A percentile compares a stretch with the other conserved stretches of the same genome.
These are phyloP conservation scores for Brachyptera risi DNA, from an alignment of 2,888 invertebrate genomes.

Conservation along the genomic window DNA sequence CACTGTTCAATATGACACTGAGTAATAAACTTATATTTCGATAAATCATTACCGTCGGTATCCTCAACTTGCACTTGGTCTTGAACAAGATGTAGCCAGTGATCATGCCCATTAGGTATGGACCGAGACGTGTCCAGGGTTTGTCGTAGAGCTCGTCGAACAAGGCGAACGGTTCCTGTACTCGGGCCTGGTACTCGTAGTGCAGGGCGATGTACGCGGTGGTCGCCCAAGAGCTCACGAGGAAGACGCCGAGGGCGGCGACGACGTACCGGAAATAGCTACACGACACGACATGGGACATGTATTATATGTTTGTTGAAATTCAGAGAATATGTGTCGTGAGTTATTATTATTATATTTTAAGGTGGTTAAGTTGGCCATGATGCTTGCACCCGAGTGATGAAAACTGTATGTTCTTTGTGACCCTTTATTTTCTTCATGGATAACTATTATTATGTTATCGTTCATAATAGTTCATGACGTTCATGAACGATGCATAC, in stretches of 20 bases:
- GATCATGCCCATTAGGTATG: slow-evolving; percentile 74
- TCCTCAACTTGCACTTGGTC: slow-evolving; percentile 59
- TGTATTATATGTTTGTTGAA: no score
- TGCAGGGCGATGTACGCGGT: slow-evolving; percentile 71
- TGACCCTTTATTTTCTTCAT: no score
- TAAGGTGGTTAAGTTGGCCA: no score
- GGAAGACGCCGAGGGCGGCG: slow-evolving; percentile 53
- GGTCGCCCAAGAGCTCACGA: slow-evolving; percentile 70
- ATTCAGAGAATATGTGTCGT: no score
- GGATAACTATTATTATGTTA: no score
- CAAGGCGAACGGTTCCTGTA: slow-evolving; percentile 76
- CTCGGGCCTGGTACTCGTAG: slow-evolving; percentile 68
- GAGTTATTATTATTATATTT: no score
- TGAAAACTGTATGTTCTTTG: no score
- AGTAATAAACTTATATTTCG: background rate
- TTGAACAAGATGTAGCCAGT: slow-evolving; percentile 69
- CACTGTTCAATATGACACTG: background rate
- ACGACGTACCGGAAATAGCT: slow-evolving; percentile 62
- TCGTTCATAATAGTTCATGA: no score
- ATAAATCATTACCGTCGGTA: slow-evolving; percentile 46
- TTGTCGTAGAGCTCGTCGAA: slow-evolving; percentile 81
- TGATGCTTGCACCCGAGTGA: no score
- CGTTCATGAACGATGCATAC: no score
- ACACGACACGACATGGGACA: no score
- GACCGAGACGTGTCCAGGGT: slow-evolving; percentile 77